Base-by-base conservation (phyloP, 2,888 invertebrate genomes). In the Eristalis arbustorum region DNA sequence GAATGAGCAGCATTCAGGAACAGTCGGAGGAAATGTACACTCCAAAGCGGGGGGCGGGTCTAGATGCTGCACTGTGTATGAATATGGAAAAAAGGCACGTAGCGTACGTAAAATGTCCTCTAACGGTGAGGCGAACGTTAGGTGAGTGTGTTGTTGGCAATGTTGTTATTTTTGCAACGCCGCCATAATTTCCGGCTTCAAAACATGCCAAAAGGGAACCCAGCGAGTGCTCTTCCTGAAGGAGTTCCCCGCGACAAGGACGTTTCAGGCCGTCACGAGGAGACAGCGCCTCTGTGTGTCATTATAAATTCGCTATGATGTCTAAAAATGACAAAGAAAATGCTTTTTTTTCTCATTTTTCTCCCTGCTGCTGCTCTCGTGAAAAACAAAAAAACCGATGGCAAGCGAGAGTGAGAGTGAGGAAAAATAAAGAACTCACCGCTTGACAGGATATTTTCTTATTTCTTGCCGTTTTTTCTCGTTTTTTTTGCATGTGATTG, bases 251-350 rank as follows among this genome's bases (percentile, higher is more conserved):
- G 49, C 25, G 25, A 67, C n/a, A 61, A 73, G 56, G 42, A 42
- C n/a, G n/a, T 61, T 64, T 42, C 42, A 62, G 31, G 31, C 8
- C 28, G 31, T 18, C 28, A 62, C 22, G 5, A 34, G 13, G 34
- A 64, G 63, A 64, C n/a, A 64, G n/a, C 11, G 25, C 37, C 28
- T n/a, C 61, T 79, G 25, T 67, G 49, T 67, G 59, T 62, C 79
- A 79, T 79, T 73, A 73, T 79, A 73, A 79, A 79, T 79, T 67
- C 73, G 79, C 73, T 73, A 73, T 79, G 72, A 79, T 79, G 72
- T 72, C 72, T 73, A 67, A 73, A 59, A 73, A 72, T 73, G 79
- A 79, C 79, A 79, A 73, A 79, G 72, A 67, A 67, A 78, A 76
- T 22, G 28, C 67, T 67, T 59, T 1, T 40, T 40, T 49, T 42